Percentiles rank a stretch among this genome's conserved stretches.
These are phyloP conservation scores for Cotesia congregata DNA, from an alignment of 2,888 invertebrate species.

Conservation along the genomic window DNA sequence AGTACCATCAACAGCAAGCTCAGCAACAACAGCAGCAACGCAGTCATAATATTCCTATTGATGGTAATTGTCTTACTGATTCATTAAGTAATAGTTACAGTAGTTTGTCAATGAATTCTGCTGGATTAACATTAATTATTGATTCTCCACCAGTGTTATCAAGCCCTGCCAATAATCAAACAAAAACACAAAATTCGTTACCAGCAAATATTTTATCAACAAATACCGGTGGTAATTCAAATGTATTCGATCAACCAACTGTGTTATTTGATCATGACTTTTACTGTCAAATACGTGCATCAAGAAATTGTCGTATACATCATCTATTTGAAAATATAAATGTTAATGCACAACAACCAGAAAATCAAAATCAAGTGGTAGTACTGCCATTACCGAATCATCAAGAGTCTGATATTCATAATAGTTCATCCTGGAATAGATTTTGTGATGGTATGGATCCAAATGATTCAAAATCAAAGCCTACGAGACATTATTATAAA, in stretches of 20 bases:
- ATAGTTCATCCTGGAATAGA: constrained; percentile 73
- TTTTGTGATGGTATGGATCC: constrained; percentile 75
- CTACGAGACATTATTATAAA: constrained; percentile 78
- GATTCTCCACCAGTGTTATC: constrained; percentile 66
- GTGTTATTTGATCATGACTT: constrained; percentile 51
- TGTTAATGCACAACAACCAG: constrained; percentile 53
- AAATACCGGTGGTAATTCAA: constrained; percentile 72
- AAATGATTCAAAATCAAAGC: constrained; percentile 73
- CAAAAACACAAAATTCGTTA: constrained; percentile 58
- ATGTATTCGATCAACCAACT: constrained; percentile 64
- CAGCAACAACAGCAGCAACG: neutral
- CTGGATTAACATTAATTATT: constrained; percentile 67
- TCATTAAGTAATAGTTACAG: constrained; percentile 72
- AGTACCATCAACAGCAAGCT: constrained; percentile 22
- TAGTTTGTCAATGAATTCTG: constrained; percentile 71
- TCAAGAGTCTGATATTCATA: constrained; percentile 74
- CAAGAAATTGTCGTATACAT: constrained; percentile 63
- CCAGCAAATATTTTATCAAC: constrained; percentile 57
- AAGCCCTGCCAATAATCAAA: constrained; percentile 55
- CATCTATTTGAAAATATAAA: constrained; percentile 59
- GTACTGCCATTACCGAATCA: constrained; percentile 72
- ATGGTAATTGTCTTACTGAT: constrained; percentile 64
- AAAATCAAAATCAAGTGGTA: constrained; percentile 55
- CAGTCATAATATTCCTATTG: constrained; percentile 47
- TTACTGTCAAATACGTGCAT: constrained; percentile 60